phyloP scores from a whole-genome alignment of 2,888 invertebrate genomes.

The Hirtodrosophila alboralis region DNA sequence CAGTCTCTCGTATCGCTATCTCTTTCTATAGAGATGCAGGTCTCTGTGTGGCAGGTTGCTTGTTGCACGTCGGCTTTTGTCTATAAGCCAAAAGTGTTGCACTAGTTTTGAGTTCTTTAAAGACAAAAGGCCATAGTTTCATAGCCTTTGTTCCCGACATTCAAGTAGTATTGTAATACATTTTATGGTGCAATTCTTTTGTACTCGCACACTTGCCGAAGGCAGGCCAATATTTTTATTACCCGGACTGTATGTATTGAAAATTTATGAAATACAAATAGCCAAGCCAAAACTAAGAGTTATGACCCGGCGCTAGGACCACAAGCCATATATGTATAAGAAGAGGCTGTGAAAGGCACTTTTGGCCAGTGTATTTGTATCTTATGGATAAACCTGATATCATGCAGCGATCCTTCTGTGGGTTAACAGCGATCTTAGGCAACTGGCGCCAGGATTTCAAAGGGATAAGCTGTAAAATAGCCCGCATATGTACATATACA shows the following conservation, averaged over 20 bases:
- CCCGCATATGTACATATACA: conserved; percentile 11
- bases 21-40: too few species aligned
- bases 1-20: conserved; percentile 3
- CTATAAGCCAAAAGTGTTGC: conserved; percentile 80
- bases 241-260: conserved; percentile 60
- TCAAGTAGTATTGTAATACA: conserved; percentile 30
- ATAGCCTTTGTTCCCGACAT: conserved; percentile 54
- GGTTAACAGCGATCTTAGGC: conserved; percentile 20
- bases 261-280: conserved; percentile 72
- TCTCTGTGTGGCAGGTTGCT: conserved; percentile 5
- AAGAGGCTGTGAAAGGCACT: conserved; percentile 75
- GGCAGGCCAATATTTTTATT: conserved; percentile 80
- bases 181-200: conserved; percentile 80
- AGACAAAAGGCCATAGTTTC: conserved; percentile 65
- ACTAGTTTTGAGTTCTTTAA: conserved; percentile 69
- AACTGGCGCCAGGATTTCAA: conserved; percentile 56
- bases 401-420: conserved; percentile 54
- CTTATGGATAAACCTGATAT: conserved; percentile 24
- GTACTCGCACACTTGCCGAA: conserved; percentile 59
- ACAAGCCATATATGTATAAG: conserved; percentile 34
- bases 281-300: conserved; percentile 68
- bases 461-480: conserved; percentile 58
- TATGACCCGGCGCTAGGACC: conserved; percentile 76
- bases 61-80: conserved; percentile 52
- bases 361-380: conserved; percentile 55